These are phyloP conservation scores for Rotaria sp. DNA, from an alignment of 2,888 invertebrate species.

Conservation along the genomic window DNA sequence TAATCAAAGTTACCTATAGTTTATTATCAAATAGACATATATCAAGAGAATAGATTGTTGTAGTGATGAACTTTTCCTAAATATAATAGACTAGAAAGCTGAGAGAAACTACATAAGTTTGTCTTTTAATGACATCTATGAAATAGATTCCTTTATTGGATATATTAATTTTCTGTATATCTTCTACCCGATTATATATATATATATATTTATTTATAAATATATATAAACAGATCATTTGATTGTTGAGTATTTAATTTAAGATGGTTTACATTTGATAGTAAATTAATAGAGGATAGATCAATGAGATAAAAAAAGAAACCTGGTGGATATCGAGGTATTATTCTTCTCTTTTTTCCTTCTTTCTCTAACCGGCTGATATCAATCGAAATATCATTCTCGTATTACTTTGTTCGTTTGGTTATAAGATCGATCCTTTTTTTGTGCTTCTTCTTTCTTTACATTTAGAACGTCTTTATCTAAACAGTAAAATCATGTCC, in stretches of 20 bases:
- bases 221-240: background rate
- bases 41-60: too few species aligned
- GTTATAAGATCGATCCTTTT: too few species aligned
- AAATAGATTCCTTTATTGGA: background rate
- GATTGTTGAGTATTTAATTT: background rate
- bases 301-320: background rate
- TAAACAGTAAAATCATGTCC: background rate
- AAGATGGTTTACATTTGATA: background rate
- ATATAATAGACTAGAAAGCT: too few species aligned
- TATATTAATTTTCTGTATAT: background rate
- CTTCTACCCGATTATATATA: background rate
- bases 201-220: background rate
- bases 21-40: too few species aligned
- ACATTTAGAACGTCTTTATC: background rate
- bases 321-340: background rate
- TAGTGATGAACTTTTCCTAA: too few species aligned
- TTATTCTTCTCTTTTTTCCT: background rate
- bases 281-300: background rate
- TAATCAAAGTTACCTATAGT: too few species aligned
- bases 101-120: background rate
- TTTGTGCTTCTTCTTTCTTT: background rate
- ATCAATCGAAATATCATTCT: background rate
- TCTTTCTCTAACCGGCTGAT: background rate
- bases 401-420: background rate
- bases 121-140: slow-evolving; percentile 22